Evolutionary conservation across 2,888 invertebrate species (phyloP).

Genomic region (Tetropium fuscum): DNA sequence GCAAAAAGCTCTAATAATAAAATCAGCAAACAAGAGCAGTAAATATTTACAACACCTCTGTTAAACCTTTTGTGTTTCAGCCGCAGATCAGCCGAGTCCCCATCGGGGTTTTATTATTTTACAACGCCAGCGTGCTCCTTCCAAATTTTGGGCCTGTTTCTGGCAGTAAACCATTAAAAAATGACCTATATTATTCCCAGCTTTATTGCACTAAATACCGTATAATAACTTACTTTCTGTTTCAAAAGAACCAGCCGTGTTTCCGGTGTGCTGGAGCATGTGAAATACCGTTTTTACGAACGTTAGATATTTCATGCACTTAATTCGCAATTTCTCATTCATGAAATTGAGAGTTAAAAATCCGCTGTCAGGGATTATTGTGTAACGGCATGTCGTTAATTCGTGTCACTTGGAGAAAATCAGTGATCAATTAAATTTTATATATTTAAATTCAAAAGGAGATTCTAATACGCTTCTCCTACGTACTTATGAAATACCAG

Average conservation of each 20-base stretch:
- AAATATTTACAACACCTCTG: constrained; percentile 1
- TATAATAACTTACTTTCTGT: constrained; percentile 23
- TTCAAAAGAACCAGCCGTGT: constrained; percentile 22
- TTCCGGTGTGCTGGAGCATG: constrained; percentile 24
- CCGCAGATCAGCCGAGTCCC: constrained; percentile 26
- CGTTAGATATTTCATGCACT: constrained; percentile 16
- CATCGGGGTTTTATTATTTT: constrained; percentile 35
- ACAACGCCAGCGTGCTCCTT: background rate
- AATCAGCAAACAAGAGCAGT: constrained; percentile 1
- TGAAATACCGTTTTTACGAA: constrained; percentile 23
- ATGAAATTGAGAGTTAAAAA: constrained; percentile 26
- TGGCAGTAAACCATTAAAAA: constrained; percentile 2
- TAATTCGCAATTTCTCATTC: constrained; percentile 22
- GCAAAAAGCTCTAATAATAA: background rate
- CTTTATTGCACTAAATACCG: constrained; percentile 20
- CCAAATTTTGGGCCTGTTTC: constrained; percentile 15
- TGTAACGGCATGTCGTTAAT: background rate
- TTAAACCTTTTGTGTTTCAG: constrained; percentile 24
- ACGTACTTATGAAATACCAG: too few relatives aligned
- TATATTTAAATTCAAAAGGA: too few relatives aligned
- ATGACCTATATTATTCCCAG: constrained; percentile 20
- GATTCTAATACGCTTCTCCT: too few relatives aligned
- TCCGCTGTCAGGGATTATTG: constrained; percentile 5
- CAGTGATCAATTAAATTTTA: too few relatives aligned
- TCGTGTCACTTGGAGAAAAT: background rate